These are phyloP conservation scores for Camptogramma bilineatum DNA, from an alignment of 2,888 invertebrate genomes.

Conservation along the genomic window DNA sequence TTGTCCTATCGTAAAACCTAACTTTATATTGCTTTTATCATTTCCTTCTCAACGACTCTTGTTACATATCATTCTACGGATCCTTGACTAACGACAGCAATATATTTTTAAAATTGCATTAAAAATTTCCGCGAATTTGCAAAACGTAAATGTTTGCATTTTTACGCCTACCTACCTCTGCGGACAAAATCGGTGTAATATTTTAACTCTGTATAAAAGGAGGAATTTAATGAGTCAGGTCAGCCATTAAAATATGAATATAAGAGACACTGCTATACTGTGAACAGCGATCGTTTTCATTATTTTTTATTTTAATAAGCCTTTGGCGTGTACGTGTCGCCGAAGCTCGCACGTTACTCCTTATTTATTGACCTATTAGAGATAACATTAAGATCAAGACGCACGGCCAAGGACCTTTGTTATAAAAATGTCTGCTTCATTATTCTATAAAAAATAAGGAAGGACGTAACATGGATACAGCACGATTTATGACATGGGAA, in stretches of 20 bases:
- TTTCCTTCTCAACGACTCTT: constrained; percentile 37
- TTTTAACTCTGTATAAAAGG: constrained; percentile 44
- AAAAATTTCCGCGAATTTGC: constrained; percentile 34
- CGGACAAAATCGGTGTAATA: constrained; percentile 39
- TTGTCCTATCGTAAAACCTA: constrained; percentile 66
- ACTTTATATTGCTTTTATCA: constrained; percentile 58
- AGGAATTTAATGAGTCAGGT: constrained; percentile 58
- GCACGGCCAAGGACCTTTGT: constrained; percentile 86
- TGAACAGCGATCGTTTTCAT: constrained; percentile 71
- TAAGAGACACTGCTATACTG: constrained; percentile 70
- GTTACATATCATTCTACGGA: constrained; percentile 32
- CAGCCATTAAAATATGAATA: constrained; percentile 72
- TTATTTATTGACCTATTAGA: constrained; percentile 86
- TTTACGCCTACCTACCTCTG: constrained; percentile 40
- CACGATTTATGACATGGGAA: constrained; percentile 36
- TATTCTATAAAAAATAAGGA: constrained; percentile 81
- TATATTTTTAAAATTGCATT: constrained; percentile 20
- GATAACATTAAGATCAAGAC: constrained; percentile 85
- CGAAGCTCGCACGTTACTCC: constrained; percentile 83
- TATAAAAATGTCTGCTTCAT: constrained; percentile 85
- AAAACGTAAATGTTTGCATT: constrained; percentile 38
- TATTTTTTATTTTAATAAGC: constrained; percentile 80
- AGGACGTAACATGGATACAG: constrained; percentile 64
- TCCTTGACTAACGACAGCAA: constrained; percentile 9
- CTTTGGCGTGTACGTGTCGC: constrained; percentile 78